Evolutionary conservation across 2,888 invertebrate genomes (phyloP).

Genomic region (Volucella inflata): DNA sequence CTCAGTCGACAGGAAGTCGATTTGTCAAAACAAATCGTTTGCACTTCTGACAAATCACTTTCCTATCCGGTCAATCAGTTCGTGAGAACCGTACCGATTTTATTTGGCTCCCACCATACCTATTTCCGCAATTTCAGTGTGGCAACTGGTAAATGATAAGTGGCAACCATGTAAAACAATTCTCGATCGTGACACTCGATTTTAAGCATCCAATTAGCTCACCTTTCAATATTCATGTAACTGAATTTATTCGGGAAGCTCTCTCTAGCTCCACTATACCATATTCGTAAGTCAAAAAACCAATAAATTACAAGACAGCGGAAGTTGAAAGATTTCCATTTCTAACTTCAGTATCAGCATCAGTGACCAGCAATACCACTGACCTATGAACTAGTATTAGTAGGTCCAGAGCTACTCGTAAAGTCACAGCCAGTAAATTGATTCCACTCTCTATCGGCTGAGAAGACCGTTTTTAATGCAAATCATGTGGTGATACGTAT

Average conservation of each 20-base stretch:
- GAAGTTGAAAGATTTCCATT: conserved; percentile 46
- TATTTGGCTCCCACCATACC: conserved; percentile 19
- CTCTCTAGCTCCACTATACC: conserved; percentile 2
- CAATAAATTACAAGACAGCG: conserved; percentile 68
- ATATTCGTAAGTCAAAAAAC: conserved; percentile 41
- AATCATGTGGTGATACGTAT: conserved; percentile 75
- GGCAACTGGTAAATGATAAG: too few relatives aligned
- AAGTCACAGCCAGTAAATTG: conserved; percentile 34
- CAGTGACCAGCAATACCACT: not conserved
- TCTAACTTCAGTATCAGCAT: too few relatives aligned
- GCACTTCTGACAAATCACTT: not conserved
- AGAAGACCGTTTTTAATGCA: conserved; percentile 60
- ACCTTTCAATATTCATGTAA: conserved; percentile 60
- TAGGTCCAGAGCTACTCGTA: not conserved
- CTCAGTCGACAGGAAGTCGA: not conserved
- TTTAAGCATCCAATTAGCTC: conserved; percentile 71
- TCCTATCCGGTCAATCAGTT: conserved; percentile 14
- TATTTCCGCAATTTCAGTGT: not conserved
- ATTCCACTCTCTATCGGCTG: conserved; percentile 25
- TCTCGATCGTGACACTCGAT: conserved; percentile 6
- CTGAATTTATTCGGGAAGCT: conserved; percentile 22
- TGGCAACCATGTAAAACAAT: conserved; percentile 31
- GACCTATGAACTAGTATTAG: conserved; percentile 39
- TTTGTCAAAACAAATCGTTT: not conserved
- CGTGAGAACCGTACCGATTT: conserved; percentile 40